These are phyloP conservation scores for Falco cherrug DNA, from an alignment of 2,797 vertebrate species.

Conservation along the genomic window DNA sequence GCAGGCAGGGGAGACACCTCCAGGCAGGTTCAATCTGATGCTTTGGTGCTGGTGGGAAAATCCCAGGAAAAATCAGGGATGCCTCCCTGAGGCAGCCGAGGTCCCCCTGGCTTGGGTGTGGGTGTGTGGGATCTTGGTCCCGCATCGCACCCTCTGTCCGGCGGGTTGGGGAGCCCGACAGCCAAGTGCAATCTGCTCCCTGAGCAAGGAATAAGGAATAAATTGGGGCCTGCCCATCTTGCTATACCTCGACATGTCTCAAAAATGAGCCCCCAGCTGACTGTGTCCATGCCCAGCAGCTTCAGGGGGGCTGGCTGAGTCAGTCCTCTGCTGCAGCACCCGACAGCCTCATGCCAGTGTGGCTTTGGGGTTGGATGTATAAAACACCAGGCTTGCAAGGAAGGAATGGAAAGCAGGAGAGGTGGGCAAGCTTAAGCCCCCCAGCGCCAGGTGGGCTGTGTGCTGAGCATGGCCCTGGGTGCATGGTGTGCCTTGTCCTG, in stretches of 20 bases:
- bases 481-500: background rate
- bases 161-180: background rate
- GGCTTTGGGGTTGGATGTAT: background rate
- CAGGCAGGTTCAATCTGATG: background rate
- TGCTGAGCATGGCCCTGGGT: background rate
- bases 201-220: too few species aligned
- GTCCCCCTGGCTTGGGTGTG: background rate
- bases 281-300: background rate
- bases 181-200: background rate
- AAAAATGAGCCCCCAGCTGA: background rate
- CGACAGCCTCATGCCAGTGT: background rate
- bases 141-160: accelerated
- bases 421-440: background rate
- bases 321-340: background rate
- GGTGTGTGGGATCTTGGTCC: background rate
- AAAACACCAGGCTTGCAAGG: background rate
- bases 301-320: background rate
- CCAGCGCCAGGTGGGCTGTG: background rate
- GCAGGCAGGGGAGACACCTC: background rate
- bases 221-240: background rate
- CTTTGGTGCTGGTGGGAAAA: background rate
- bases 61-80: background rate
- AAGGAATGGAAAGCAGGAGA: background rate
- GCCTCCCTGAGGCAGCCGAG: accelerated
- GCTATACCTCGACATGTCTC: background rate